These are phyloP conservation scores for Drosophila neutralis DNA, from an alignment of 2,888 invertebrate species.

Conservation along the genomic window DNA sequence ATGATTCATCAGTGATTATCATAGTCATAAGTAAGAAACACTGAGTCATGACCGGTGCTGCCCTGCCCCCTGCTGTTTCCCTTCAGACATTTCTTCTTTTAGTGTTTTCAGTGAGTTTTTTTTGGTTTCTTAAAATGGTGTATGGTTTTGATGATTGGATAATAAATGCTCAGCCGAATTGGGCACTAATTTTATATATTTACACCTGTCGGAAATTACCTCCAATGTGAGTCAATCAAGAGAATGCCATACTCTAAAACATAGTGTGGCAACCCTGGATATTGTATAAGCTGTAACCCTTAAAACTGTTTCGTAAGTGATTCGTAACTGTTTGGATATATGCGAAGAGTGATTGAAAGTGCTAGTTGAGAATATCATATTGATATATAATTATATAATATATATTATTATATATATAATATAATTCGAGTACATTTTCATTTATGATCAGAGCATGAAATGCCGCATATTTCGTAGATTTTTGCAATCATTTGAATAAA, in stretches of 20 bases:
- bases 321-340: not conserved
- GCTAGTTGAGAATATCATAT: not conserved
- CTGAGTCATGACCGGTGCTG: conserved; percentile 34
- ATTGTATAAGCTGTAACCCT: not conserved
- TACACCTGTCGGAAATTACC: conserved; percentile 25
- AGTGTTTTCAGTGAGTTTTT: not conserved
- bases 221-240: not conserved
- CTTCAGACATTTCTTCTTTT: not conserved
- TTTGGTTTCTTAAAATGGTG: not conserved
- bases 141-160: conserved; percentile 14
- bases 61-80: not conserved
- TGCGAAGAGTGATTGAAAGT: not conserved
- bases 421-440: not conserved
- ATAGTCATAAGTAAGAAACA: conserved; percentile 3
- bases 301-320: not conserved
- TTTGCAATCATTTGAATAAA: not conserved
- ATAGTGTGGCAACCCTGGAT: not conserved
- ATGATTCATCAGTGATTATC: not conserved
- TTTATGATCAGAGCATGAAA: not conserved
- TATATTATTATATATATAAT: no score
- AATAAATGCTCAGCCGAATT: conserved; percentile 10
- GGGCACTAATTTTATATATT: not conserved
- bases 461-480: not conserved
- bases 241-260: not conserved
- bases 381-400: no score